Evolutionary conservation across 1,140 invertebrate species (phyloP).

Genomic region (Holcopasites calliopsidis): DNA sequence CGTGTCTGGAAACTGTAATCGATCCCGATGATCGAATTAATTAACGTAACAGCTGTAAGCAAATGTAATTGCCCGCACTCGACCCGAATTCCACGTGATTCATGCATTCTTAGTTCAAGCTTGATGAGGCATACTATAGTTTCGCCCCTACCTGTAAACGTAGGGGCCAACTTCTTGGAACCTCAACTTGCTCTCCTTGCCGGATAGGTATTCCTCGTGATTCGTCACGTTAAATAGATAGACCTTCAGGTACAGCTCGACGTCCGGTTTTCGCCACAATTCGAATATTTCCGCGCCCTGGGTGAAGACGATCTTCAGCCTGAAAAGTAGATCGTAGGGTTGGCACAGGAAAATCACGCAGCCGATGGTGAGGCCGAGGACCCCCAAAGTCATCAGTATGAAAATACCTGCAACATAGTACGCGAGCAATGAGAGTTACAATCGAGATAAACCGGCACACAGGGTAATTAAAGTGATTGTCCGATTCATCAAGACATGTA

Average conservation of each 20-base stretch:
- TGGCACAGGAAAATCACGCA: conserved; percentile 82
- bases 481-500: no score
- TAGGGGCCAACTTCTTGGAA: conserved; percentile 93
- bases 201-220: conserved; percentile 87
- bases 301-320: conserved; percentile 86
- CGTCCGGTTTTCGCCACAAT: conserved; percentile 90
- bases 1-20: no score
- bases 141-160: conserved; percentile 89
- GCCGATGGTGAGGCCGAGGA: conserved; percentile 82
- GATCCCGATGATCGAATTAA: no score
- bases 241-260: conserved; percentile 90
- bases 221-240: conserved; percentile 95
- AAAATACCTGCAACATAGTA: conserved; percentile 84
- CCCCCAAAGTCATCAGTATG: conserved; percentile 83
- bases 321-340: conserved; percentile 87
- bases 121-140: no score
- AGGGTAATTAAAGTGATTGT: background rate
- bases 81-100: background rate
- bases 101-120: background rate
- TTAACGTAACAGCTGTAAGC: no score
- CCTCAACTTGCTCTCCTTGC: conserved; percentile 85
- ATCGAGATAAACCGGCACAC: background rate
- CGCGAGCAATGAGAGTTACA: no score
- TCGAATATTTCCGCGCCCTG: conserved; percentile 90
- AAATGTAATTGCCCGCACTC: background rate